Base-by-base conservation (phyloP, 2,888 invertebrate genomes). In the Vandiemenella viatica region DNA sequence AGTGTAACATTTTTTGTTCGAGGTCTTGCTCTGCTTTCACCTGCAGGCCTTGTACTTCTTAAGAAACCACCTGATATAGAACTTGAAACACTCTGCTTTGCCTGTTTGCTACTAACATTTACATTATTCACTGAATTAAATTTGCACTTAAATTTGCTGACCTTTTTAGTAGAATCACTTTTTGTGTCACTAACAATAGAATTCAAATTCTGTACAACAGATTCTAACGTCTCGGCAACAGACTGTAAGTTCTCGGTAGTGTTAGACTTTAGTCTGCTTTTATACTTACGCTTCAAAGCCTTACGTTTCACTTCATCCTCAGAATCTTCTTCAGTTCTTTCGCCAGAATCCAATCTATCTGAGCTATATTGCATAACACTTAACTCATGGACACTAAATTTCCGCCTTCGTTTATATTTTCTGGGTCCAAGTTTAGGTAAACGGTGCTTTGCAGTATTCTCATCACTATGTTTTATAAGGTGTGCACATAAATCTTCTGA, bases 391-490 rank as follows among this genome's bases (percentile, higher is more conserved):
- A 76, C 73, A 62, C 83, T 84, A 16, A 84, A 60, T 66, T 85
- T 86, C 56, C 85, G 77, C 47, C 87, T 72, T 0, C 86, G 74
- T 62, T 86, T 87, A 64, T 87, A 87, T 60, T 87, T 87, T 2
- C 87, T 71, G 0, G 82, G 82, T 0, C 79, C 86, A 41, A 77
- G 75, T 74, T 84, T 80, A 0, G 86, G 86, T 58, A 83, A 83
- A 42, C 86, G 68, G 58, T 82, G 81, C 65, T 83, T 71, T 1
- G 86, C 87, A 0, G 88, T 88, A 62, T 88, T 88, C 55, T 82
- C 79, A 63, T 88, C 88, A 60, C 86, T 86, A 61, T 88, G 88
- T 59, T 86, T 80, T 43, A 88, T 87, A 55, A 88, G 74, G 64
- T 88, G 88, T 51, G 83, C 78, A 50, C 87, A 85, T 19, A 88